Conservation (phyloP, 35 echinoderm and acorn worm genomes). For the Apostichopus japonicus region DNA sequence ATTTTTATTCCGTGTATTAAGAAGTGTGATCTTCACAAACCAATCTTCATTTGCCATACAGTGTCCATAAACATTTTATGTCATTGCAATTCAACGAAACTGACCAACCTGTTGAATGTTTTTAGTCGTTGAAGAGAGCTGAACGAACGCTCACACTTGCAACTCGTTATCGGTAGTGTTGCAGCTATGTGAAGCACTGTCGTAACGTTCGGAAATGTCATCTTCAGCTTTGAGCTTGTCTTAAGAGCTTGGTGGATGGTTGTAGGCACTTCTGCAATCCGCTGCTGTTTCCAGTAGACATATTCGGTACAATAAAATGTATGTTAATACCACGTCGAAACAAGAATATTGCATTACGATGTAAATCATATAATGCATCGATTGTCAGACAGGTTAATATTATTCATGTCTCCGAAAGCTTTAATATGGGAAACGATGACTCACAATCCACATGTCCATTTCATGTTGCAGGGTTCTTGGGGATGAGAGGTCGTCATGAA, state of each 20-base stretch:
- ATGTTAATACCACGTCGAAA: background rate
- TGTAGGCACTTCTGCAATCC: background rate
- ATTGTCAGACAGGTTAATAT: background rate
- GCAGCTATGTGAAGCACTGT: background rate
- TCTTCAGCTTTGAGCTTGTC: background rate
- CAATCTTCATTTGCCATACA: background rate
- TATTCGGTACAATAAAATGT: background rate
- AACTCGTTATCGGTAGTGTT: conserved; percentile 32
- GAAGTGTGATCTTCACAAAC: background rate
- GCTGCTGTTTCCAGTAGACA: background rate
- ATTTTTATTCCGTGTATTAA: background rate
- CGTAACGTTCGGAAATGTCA: background rate
- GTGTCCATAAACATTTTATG: background rate
- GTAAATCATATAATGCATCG: background rate
- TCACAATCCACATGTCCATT: conserved; percentile 23
- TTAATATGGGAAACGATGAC: background rate
- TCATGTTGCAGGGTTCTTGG: conserved; percentile 20
- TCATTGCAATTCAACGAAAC: background rate
- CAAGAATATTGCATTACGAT: background rate
- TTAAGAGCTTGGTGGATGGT: conserved; percentile 8
- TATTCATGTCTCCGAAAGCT: background rate
- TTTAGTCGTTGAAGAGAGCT: conserved; percentile 35
- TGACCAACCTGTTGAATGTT: conserved; percentile 46
- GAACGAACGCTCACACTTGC: conserved; percentile 30
- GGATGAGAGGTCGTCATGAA: conserved; percentile 7